These are phyloP conservation scores for Drosophila busckii DNA, from an alignment of 1,140 invertebrate species.

Conservation along the genomic window DNA sequence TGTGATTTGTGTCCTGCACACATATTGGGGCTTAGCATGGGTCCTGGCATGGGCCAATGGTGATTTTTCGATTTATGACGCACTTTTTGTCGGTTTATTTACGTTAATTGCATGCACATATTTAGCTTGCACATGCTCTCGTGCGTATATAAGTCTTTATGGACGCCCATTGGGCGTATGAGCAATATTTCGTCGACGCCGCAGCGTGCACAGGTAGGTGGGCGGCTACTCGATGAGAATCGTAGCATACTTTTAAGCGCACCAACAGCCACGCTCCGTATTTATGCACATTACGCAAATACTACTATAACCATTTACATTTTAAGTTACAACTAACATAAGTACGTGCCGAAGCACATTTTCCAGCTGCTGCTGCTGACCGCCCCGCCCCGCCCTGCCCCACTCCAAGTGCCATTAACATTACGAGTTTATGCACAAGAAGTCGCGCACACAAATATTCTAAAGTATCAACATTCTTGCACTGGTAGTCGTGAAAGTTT, in stretches of 20 bases:
- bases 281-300: constrained; percentile 17
- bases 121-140: too few species aligned
- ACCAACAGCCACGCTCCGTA: too few species aligned
- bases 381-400: not conserved
- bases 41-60: constrained; percentile 1
- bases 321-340: constrained; percentile 41
- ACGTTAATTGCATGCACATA: constrained; percentile 18
- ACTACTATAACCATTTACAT: constrained; percentile 37
- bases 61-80: not conserved
- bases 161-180: not conserved
- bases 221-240: too few species aligned
- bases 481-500: constrained; percentile 66
- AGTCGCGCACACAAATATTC: constrained; percentile 36
- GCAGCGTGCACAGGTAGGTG: not conserved
- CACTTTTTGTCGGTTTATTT: not conserved
- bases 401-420: too few species aligned
- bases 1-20: constrained; percentile 28
- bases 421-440: constrained; percentile 26
- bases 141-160: not conserved
- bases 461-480: constrained; percentile 65
- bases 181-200: not conserved
- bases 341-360: constrained; percentile 40
- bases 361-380: not conserved
- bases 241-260: constrained; percentile 31
- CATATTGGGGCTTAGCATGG: too few species aligned